Evolutionary conservation across 1,140 invertebrate species (phyloP).

Genomic region (Philotrypesis tridentata): DNA sequence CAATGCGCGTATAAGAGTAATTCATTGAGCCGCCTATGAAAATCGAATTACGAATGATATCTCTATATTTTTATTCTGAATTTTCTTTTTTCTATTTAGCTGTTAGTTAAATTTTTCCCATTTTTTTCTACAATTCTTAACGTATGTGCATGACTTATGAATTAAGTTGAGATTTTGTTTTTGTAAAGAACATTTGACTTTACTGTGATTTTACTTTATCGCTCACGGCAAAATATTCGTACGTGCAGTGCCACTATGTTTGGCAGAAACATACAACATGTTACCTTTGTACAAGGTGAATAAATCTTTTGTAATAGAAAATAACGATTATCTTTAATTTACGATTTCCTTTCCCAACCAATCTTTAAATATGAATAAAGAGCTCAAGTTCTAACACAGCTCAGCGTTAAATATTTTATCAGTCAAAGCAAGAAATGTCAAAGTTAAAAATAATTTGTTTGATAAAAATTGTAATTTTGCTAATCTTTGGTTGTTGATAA

Average conservation of each 20-base stretch:
- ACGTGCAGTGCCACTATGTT: constrained; percentile 27
- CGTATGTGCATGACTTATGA: constrained; percentile 4
- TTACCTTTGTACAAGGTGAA: constrained; percentile 38
- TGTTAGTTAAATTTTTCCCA: background rate
- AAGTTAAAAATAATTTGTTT: too few relatives aligned
- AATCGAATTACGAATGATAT: background rate
- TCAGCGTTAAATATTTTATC: too few relatives aligned
- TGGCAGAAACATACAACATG: constrained; percentile 11
- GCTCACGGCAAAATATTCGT: constrained; percentile 5
- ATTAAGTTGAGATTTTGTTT: constrained; percentile 26
- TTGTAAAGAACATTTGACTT: background rate
- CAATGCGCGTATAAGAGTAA: background rate
- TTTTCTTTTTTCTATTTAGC: background rate
- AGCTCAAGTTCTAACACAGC: background rate
- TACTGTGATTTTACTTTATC: constrained; percentile 42
- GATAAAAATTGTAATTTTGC: background rate
- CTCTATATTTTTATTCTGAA: background rate
- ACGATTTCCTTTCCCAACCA: background rate
- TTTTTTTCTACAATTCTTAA: constrained; percentile 12
- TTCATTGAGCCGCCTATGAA: background rate
- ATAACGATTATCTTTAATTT: background rate
- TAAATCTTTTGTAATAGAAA: constrained; percentile 47
- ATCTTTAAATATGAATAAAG: background rate
- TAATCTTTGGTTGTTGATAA: background rate
- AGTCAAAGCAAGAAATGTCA: too few relatives aligned